Evolutionary conservation across 2,888 invertebrate genomes (phyloP).

Genomic region (Epistrophe grossulariae): DNA sequence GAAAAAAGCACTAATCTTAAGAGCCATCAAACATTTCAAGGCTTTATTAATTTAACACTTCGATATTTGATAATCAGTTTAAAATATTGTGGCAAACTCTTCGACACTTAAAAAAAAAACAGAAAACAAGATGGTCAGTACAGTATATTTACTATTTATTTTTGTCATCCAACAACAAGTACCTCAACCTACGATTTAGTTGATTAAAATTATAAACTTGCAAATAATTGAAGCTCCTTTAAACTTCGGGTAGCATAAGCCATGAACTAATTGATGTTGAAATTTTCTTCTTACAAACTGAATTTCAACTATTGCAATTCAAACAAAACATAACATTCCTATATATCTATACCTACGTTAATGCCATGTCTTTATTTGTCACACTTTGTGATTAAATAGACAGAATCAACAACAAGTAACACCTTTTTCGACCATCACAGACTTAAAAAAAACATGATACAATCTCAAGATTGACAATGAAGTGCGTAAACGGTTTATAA

Average conservation of each 20-base stretch:
- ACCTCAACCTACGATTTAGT: not conserved
- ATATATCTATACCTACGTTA: not conserved
- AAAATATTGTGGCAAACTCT: not conserved
- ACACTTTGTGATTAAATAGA: not conserved
- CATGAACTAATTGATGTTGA: not conserved
- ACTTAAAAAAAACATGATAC: conserved; percentile 14
- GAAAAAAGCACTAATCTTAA: not conserved
- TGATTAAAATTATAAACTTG: not conserved
- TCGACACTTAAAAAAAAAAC: not conserved
- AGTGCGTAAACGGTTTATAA: conserved; percentile 21
- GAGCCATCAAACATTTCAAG: not conserved
- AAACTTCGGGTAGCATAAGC: not conserved
- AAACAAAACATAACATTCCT: not conserved
- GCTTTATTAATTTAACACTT: not conserved
- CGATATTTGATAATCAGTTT: not conserved
- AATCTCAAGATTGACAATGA: conserved; percentile 33
- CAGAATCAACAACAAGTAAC: conserved; percentile 20
- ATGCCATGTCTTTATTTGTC: not conserved
- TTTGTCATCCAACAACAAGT: not conserved
- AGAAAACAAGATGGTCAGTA: not conserved
- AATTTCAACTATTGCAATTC: conserved; percentile 19
- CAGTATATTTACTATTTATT: not conserved
- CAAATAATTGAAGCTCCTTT: not conserved
- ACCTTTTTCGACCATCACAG: conserved; percentile 19
- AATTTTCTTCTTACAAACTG: not conserved